Base-by-base conservation (phyloP, 2,888 invertebrate genomes). In the Lymantria monacha region DNA sequence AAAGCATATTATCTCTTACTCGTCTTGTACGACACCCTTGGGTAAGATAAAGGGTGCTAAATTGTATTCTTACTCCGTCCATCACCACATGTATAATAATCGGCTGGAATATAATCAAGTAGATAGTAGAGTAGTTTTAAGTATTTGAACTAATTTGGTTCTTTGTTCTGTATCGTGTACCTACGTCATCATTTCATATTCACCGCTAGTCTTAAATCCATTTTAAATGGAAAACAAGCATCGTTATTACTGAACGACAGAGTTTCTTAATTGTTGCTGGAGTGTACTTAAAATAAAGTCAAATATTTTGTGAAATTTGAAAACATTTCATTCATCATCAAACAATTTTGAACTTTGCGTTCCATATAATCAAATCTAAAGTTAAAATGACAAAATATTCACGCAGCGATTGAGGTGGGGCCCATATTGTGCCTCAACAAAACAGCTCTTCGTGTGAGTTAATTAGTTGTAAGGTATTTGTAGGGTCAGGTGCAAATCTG, bases 401-500 rank as follows among this genome's bases (percentile, higher is more conserved):
- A n/a, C 38, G 12, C 12, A 2, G n/a, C 12, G 11, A 38, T 38
- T 1, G 38, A 8, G n/a, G 38, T 38, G n/a, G n/a, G n/a, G 12
- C 12, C 38, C n/a, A 38, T 38, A 38, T 55, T 53, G 53, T 59
- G 49, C 51, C 37, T 7, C 10, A 14, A 64, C 62, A 61, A 67
- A 61, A 61, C 61, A 61, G 61, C 64, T 67, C 70, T 70, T 72
- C 68, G 69, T 66, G 68, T 59, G 64, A 66, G 74, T 72, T 75
- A 75, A 74, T 74, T 74, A 75, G 69, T 70, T 66, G 53, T 42
- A 42, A 22, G 44, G 42, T 41, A 51, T 10, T 15, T 30, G 44
- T 45, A 46, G 46, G 41, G 51, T 45, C 40, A 41, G 50, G 49
- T 46, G 33, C 30, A 51, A 59, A 64, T 51, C 42, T 55, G 61